phyloP scores from a whole-genome alignment of 2,888 invertebrate species.

The Drosophila anceps region DNA sequence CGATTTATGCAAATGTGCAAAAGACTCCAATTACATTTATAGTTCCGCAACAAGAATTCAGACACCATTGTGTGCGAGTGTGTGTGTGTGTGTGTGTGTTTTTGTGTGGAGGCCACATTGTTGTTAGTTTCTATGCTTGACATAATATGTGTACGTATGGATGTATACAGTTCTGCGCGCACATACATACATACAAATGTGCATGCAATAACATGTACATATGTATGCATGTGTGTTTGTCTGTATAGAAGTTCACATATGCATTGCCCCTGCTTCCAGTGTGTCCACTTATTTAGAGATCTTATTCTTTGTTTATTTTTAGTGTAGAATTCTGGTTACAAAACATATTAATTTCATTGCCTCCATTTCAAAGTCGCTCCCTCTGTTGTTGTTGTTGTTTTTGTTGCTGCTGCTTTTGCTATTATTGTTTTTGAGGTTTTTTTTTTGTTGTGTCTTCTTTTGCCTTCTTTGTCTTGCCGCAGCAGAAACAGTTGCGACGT shows the following conservation, averaged over 20 bases:
- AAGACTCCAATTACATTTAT: constrained; percentile 41
- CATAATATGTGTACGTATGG: background rate
- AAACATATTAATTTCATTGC: constrained; percentile 69
- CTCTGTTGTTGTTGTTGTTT: constrained; percentile 4
- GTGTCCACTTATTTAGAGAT: constrained; percentile 10
- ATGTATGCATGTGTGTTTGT: background rate
- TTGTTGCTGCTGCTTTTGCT: constrained; percentile 5
- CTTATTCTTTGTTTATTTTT: constrained; percentile 64
- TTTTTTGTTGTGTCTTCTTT: background rate
- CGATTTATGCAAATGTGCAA: constrained; percentile 65
- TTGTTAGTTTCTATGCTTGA: constrained; percentile 28
- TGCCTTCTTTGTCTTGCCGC: constrained; percentile 52
- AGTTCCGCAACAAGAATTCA: constrained; percentile 38
- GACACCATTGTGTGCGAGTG: background rate
- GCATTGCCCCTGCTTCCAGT: background rate
- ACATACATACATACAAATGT: background rate
- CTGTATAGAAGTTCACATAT: background rate
- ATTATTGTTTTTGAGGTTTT: constrained; percentile 11
- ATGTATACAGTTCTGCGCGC: background rate
- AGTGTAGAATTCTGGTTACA: constrained; percentile 70
- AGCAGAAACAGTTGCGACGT: constrained; percentile 54
- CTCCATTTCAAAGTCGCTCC: constrained; percentile 18
- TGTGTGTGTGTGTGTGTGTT: constrained; percentile 13
- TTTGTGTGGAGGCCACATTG: constrained; percentile 22
- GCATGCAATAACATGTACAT: background rate